phyloP scores from a whole-genome alignment of 2,888 invertebrate genomes.

The Caenorhabditis sp. region DNA sequence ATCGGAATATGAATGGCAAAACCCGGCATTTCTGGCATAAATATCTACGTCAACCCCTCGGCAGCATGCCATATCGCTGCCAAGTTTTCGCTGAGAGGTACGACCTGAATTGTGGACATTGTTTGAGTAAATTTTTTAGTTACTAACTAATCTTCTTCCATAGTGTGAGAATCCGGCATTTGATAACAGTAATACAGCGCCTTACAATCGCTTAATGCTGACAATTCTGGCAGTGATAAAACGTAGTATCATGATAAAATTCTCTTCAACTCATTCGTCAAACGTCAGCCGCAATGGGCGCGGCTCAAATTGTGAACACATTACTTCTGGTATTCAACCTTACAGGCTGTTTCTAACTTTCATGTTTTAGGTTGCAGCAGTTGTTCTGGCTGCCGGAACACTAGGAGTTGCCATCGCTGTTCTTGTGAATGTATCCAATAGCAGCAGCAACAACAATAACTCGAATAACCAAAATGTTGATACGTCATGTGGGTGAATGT shows the following conservation, averaged over 20 bases:
- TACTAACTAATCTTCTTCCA: no score
- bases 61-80: no score
- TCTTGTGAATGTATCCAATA: slow-evolving; percentile 64
- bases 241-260: background rate
- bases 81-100: no score
- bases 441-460: slow-evolving; percentile 45
- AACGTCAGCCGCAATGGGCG: background rate
- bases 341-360: background rate
- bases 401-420: slow-evolving; percentile 70
- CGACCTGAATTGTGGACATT: no score
- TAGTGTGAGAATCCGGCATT: no score
- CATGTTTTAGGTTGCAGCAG: slow-evolving; percentile 34
- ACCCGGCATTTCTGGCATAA: no score
- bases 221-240: background rate
- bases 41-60: no score
- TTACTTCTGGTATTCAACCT: background rate
- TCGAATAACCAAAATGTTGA: slow-evolving; percentile 25
- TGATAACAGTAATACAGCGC: no score
- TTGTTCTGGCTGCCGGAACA: slow-evolving; percentile 55
- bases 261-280: slow-evolving; percentile 1
- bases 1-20: no score
- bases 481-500: slow-evolving; percentile 10
- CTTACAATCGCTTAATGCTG: background rate
- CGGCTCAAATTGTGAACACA: slow-evolving; percentile 2
- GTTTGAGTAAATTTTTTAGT: no score